These are phyloP conservation scores for Gerris buenoi DNA, from an alignment of 1,140 invertebrate genomes.

Conservation along the genomic window DNA sequence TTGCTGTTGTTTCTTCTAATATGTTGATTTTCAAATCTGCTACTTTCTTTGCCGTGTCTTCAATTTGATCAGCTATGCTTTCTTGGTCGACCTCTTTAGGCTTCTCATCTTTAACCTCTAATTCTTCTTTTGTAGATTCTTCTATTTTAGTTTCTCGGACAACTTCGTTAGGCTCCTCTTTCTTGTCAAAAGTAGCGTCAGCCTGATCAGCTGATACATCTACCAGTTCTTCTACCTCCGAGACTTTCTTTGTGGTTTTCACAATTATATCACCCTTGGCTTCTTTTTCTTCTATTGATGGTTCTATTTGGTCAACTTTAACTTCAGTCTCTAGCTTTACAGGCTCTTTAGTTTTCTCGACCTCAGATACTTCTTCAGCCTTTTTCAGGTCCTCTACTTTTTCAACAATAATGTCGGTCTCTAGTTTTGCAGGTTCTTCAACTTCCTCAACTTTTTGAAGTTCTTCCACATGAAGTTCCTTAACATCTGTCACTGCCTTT, in stretches of 20 bases:
- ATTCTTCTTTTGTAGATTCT: too few species aligned
- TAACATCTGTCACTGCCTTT: neutral
- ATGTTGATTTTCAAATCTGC: too few species aligned
- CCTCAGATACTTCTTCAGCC: neutral
- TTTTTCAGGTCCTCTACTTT: neutral
- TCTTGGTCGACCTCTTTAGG: too few species aligned
- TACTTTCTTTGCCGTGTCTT: too few species aligned
- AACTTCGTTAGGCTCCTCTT: too few species aligned
- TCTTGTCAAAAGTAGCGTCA: too few species aligned
- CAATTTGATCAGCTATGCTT: too few species aligned
- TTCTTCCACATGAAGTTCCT: neutral
- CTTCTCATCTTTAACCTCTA: too few species aligned
- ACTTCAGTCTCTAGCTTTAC: neutral
- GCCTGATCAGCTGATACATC: neutral
- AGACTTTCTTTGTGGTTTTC: neutral
- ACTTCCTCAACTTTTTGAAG: too few species aligned
- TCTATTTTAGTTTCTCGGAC: too few species aligned
- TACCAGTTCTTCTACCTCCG: neutral
- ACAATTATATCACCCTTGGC: neutral
- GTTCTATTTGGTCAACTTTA: neutral
- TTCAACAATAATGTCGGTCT: neutral
- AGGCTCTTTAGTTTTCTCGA: too few species aligned
- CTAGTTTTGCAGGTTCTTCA: neutral
- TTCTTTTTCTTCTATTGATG: constrained; percentile 1
- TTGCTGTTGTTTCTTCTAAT: too few species aligned